Evolutionary conservation across 2,888 invertebrate species (phyloP), one percentile per base, ranked within the genome.

Genomic region (Dicyrtoma fusca): DNA sequence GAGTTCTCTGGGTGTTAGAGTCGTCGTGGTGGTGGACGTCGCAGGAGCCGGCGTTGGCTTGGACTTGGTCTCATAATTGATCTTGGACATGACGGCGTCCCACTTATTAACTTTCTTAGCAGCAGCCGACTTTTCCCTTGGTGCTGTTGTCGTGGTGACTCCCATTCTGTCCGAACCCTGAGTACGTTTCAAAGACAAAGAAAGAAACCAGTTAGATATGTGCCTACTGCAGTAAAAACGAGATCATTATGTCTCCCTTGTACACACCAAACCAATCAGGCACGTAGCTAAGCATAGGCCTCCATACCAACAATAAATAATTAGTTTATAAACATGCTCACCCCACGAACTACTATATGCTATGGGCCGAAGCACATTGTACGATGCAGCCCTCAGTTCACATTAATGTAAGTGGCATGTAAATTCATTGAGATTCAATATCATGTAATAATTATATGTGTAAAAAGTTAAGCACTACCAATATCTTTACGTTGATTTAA

Each of bases 61-160:
- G 49, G 87, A 86, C 81, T 89, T 88, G 79, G 88, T 89, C 74
- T 85, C 84, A 55, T 90, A 89, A 53, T 34, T 57, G 75, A 92
- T 91, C 84, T 91, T 91, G 84, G 90, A 91, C 88, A 92, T 90
- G 64, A 94, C 93, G 66, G 91, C 89, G 82, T 93, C 93, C 88
- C 94, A 92, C 79, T 92, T 88, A 21, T 90, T 90, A 4, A 79
- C 84, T 83, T 85, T 81, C 88, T 89, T 81, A 87, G 87, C 1
- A 86, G 84, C 63, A 86, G 84, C 81, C 88, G 88, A 51, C 42
- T 64, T 51, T 63, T 57, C 13, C 45, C 55, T 21, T 59, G 45
- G 64, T 53, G 59, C 69, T 57, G 59, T 63, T 51, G 71, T 69
- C 11, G 72, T 57, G 1, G 74, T 72, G 68, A 69, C 72, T 65